Base-by-base conservation (phyloP, 2,113 vertebrate species). In the Tachysurus vachellii region DNA sequence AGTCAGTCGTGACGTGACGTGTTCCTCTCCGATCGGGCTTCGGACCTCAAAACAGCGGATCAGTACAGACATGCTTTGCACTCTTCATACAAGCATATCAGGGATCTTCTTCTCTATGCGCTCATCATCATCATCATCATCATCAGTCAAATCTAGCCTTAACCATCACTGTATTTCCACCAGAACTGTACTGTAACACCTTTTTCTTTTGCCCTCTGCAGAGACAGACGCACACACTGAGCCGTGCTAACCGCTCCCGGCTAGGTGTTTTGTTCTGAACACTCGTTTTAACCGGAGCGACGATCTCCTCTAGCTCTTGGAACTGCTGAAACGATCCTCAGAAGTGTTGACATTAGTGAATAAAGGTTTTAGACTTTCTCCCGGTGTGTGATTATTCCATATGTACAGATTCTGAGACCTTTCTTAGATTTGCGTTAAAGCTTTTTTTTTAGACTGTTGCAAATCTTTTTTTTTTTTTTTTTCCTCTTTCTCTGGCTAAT, bases 111-210 rank as follows among this genome's bases (percentile, higher is more conserved):
- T 94, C 93, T 94, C 28, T 87, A 88, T 93, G 68, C 92, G 94
- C 93, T 66, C 93, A 90, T 92, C 89, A 93, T 94, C 93, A 93
- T 89, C 90, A 93, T 70, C 93, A 89, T 92, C 89, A 93, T 93
- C 93, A 93, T 89, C 89, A 93, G 91, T 92, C 91, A 93, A 94
- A 92, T 92, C 91, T 93, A 95, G 95, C 95, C 95, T 95, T 96
- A 96, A 95, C 91, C 91, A 84, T 93, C 90, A 92, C 92, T 92
- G 93, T 94, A 84, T 92, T 88, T 83, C 87, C 89, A 90, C 61
- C 87, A 36, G 90, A 86, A 93, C 83, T 92, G 88, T 90, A 86
- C 59, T 81, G 76, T 88, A 66, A 82, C 44, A 73, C 64, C 83
- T 88, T 86, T 90, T 47, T 47, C 83, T 89, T 88, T 88, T 59